Base-by-base conservation (phyloP, 2,888 invertebrate genomes). In the Myathropa florea region DNA sequence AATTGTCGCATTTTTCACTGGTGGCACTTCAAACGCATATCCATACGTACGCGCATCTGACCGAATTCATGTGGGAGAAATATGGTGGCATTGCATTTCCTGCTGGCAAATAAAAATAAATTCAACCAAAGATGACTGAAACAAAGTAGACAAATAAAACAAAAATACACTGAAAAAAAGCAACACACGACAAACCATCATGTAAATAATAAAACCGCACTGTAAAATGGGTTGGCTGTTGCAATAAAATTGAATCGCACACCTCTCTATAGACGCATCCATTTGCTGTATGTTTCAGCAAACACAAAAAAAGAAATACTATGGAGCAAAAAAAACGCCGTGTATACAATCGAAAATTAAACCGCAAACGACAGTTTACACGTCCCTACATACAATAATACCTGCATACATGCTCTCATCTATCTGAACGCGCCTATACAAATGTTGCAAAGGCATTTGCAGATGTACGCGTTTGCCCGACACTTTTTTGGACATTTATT, bases 191-290 rank as follows among this genome's bases (percentile, higher is more conserved):
- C 86, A 83, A 83, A 86, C 86, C 86, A 75, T 83, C 86, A 77
- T 92, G 91, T 91, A 92, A 92, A 92, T 91, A 91, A 91, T 91
- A 90, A 92, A 92, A 91, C 91, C 91, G 89, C 92, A 91, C 88
- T 83, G 87, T 87, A 83, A 88, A 88, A 83, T 80, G 86, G 88
- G 85, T 87, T 63, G 76, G 77, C 71, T 87, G 88, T 86, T 88
- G 91, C 90, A 89, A 89, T 90, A 91, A 90, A 90, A 89, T 89
- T 90, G 89, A 89, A 84, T 85, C 78, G 87, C 80, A 79, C 82
- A 80, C 83, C 79, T 81, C 85, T 71, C 46, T 78, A 77, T 72
- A 64, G 83, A 57, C 46, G 63, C 68, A 81, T 77, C 73, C 85
- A 73, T 80, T 80, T 61, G 60, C 61, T 72, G 68, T 76, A 24